Conservation (phyloP, 2,113 vertebrate species). For the Otolemur garnettii region DNA sequence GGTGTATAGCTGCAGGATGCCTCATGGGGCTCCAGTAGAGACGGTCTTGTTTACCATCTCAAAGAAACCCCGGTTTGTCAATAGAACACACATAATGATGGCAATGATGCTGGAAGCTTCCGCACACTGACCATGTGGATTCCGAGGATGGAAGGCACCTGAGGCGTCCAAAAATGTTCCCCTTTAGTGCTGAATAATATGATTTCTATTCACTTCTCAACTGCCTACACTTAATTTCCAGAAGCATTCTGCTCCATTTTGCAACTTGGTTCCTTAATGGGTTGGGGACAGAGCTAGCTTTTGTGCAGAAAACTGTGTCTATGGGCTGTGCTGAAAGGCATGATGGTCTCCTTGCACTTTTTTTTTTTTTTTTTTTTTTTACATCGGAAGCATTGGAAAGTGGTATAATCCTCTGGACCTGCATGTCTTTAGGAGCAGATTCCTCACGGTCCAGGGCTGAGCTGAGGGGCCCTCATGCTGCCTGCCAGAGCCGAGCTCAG, state of each 20-base stretch:
- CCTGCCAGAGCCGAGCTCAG: background rate
- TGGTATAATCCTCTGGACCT: background rate
- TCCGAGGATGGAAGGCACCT: conserved; percentile 12
- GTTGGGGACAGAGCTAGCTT: conserved; percentile 20
- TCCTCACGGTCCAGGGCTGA: background rate
- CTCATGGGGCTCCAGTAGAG: conserved; percentile 70
- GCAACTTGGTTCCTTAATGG: conserved; percentile 33
- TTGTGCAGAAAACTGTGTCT: conserved; percentile 26
- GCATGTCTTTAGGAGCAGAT: background rate
- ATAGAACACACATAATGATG: conserved; percentile 51
- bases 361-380: too few relatives aligned
- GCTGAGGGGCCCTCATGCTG: rapidly evolving
- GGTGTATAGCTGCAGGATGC: conserved; percentile 61
- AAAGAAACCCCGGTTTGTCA: rapidly evolving
- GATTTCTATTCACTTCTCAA: background rate
- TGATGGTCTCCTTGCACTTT: background rate
- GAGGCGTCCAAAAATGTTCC: background rate
- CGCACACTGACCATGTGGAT: background rate
- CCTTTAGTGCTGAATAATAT: conserved; percentile 10
- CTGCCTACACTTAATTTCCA: background rate
- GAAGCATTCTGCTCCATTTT: background rate
- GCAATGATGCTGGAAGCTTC: conserved; percentile 53
- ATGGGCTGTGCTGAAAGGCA: conserved; percentile 31
- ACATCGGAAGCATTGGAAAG: background rate
- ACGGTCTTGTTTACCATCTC: conserved; percentile 69